These are phyloP conservation scores for Prionace glauca DNA, from an alignment of 2,797 vertebrate genomes.

Conservation along the genomic window DNA sequence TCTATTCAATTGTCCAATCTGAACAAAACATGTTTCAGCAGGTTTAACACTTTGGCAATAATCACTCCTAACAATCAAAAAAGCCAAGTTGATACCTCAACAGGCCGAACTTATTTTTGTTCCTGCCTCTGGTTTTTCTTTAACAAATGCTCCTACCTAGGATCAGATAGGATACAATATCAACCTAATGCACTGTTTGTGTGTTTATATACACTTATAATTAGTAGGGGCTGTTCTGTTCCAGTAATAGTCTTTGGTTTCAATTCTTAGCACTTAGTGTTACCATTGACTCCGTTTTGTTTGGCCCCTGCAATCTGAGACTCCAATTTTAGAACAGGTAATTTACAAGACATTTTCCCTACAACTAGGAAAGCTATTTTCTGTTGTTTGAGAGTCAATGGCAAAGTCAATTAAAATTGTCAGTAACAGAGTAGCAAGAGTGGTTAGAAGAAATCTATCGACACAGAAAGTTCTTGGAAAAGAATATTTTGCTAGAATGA, in stretches of 20 bases:
- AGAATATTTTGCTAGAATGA: neutral
- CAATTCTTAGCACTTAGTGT: neutral
- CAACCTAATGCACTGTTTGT: neutral
- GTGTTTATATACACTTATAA: neutral
- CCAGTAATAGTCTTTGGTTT: neutral
- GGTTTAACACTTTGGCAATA: neutral
- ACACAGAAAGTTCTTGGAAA: neutral
- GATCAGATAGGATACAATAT: neutral
- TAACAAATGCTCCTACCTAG: neutral
- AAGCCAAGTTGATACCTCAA: neutral
- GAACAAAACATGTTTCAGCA: neutral
- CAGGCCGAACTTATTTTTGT: neutral
- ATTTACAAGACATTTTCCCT: neutral
- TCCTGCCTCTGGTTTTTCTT: neutral
- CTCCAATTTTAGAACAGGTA: neutral
- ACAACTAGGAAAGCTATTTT: neutral
- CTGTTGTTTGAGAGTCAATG: neutral
- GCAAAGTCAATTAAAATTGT: neutral
- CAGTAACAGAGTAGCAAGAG: neutral
- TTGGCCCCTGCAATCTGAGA: neutral
- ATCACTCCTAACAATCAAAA: neutral
- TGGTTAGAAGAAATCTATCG: neutral
- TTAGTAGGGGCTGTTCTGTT: neutral
- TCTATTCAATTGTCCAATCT: neutral
- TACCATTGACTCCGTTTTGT: neutral